Base-by-base conservation (phyloP, 2,113 vertebrate genomes). In the Thamnophis sirtalis region DNA sequence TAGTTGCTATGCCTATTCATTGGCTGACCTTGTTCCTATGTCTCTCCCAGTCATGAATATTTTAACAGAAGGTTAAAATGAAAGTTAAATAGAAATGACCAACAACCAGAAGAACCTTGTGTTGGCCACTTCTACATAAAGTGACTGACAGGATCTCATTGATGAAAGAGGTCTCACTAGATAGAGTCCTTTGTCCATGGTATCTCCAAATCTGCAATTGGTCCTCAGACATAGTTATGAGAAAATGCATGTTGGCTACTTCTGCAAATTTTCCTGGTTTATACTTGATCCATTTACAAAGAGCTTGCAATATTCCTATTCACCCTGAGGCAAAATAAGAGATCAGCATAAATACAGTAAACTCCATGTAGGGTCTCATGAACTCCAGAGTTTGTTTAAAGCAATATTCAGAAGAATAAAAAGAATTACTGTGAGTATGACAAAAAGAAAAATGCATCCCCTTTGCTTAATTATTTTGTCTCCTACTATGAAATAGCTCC, bases 401-500 rank as follows among this genome's bases (percentile, higher is more conserved):
- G 55, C 90, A 94, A 84, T 92, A 90, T 0, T 5, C 92, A 92
- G 93, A 91, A 94, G 93, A 95, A 94, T 88, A 90, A 90, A 92
- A 95, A 93, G 84, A 95, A 94, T 94, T 84, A 60, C 56, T 93
- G 89, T 88, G 89, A 93, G 92, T 95, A 96, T 88, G 24, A 55
- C 93, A 95, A 97, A 97, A 95, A 93, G 95, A 96, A 92, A 96
- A 98, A 95, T 95, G 90, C 92, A 94, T 97, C 96, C 96, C 95
- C 96, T 96, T 92, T 94, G 93, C 93, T 96, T 97, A 97, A 97
- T 97, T 97, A 96, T 97, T 97, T 97, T 92, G 96, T 96, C 97
- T 97, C 96, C 96, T 96, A 96, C 94, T 92, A 97, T 97, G 97
- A 97, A 96, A 95, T 93, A 95, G 94, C 93, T 96, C 96, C 94